phyloP scores from a whole-genome alignment of 2,888 invertebrate genomes.

The Onthophagus sagittarius region DNA sequence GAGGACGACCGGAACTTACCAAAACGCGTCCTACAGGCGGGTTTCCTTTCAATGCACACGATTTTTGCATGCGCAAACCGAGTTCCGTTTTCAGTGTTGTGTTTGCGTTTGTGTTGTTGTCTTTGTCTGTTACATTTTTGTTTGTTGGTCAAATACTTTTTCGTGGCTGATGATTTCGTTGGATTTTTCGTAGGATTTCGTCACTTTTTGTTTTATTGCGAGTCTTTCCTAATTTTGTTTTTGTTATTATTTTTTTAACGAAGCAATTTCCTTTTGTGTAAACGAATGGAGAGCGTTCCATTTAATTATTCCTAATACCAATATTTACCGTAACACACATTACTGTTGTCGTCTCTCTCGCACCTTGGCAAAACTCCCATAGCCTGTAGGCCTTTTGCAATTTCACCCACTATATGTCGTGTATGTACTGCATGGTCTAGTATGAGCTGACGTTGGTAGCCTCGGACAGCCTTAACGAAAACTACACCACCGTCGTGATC shows the following conservation, averaged over 20 bases:
- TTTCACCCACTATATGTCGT: conserved; percentile 28
- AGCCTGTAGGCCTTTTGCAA: conserved; percentile 6
- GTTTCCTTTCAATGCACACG: conserved; percentile 35
- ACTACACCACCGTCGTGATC: conserved; percentile 77
- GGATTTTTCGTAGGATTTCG: neutral
- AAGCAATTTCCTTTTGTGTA: neutral
- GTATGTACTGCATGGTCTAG: conserved; percentile 50
- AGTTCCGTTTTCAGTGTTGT: neutral
- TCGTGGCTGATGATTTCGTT: neutral
- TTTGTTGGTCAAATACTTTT: neutral
- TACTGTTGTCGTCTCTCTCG: neutral
- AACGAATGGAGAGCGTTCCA: neutral
- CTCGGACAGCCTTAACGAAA: conserved; percentile 87
- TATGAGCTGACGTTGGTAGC: conserved; percentile 86
- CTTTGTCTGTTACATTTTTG: conserved; percentile 1
- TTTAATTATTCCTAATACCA: neutral
- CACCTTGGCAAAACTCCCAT: neutral
- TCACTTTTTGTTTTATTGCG: neutral
- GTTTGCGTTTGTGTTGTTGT: conserved; percentile 24
- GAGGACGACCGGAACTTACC: conserved; percentile 93
- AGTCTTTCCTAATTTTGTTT: neutral
- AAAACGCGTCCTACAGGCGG: conserved; percentile 86
- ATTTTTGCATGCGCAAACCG: conserved; percentile 15
- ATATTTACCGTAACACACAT: neutral
- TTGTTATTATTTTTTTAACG: neutral